These are phyloP conservation scores for Saguinus imperator DNA, from an alignment of 2,113 vertebrate genomes.

Conservation along the genomic window DNA sequence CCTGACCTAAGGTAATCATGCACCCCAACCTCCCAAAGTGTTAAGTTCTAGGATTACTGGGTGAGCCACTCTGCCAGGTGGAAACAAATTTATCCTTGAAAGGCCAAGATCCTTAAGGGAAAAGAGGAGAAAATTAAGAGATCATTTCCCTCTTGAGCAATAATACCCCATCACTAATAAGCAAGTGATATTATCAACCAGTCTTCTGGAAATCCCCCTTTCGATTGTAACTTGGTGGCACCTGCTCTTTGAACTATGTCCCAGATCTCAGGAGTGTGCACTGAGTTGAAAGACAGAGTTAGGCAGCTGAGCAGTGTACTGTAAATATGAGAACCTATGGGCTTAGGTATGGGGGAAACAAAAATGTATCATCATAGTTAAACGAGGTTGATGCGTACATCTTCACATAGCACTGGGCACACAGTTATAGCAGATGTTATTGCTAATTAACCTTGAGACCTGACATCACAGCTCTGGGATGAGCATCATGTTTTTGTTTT, in stretches of 20 bases:
- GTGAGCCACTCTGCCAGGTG: too few species aligned
- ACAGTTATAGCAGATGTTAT: not conserved
- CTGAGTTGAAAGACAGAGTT: too few species aligned
- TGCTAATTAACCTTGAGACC: not conserved
- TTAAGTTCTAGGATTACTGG: too few species aligned
- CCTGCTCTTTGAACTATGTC: not conserved
- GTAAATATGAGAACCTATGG: not conserved
- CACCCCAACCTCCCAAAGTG: too few species aligned
- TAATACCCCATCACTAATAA: not conserved
- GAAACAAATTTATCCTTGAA: not conserved
- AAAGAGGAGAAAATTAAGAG: not conserved
- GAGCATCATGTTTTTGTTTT: not conserved
- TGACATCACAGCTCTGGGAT: not conserved
- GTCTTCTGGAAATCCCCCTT: not conserved
- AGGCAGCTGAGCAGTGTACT: fast-evolving
- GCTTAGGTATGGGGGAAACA: not conserved
- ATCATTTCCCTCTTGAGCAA: not conserved
- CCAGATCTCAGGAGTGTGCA: not conserved
- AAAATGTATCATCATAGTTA: not conserved
- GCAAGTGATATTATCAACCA: not conserved
- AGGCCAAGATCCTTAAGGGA: not conserved
- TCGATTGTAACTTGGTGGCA: not conserved
- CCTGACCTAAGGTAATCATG: too few species aligned
- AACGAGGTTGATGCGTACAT: not conserved
- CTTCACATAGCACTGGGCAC: not conserved